A percentile compares a stretch with the other conserved stretches of the same genome.
Evolutionary conservation across 2,113 vertebrate genomes (phyloP).

Genomic region (Hemiprocne comata): DNA sequence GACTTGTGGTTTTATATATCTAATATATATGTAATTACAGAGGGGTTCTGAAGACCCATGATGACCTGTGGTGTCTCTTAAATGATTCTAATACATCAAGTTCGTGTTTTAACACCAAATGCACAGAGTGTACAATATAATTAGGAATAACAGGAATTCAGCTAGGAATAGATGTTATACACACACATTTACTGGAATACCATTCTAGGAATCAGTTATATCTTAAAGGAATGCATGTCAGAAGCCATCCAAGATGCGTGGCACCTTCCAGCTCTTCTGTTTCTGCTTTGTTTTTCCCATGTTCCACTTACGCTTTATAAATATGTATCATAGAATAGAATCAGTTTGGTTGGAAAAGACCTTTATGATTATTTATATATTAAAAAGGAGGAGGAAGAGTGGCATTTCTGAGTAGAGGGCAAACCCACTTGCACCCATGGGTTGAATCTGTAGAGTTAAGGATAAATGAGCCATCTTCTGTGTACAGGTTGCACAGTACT

Average conservation of each 20-base stretch:
- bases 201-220: not conserved
- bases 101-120: not conserved
- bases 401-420: not conserved
- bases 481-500: accelerated
- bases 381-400: accelerated
- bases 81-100: not conserved
- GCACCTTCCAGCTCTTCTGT: not conserved
- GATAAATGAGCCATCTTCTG: not conserved
- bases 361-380: too few relatives aligned
- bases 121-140: not conserved
- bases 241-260: not conserved
- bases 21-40: not conserved
- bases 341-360: too few relatives aligned
- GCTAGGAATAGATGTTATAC: not conserved
- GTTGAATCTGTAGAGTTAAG: not conserved
- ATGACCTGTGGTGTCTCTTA: not conserved
- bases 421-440: not conserved
- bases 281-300: not conserved
- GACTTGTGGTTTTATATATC: not conserved
- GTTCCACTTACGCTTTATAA: not conserved
- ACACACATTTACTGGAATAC: not conserved
- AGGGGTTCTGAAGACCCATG: not conserved
- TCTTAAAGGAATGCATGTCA: not conserved
- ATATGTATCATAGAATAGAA: too few relatives aligned
- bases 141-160: not conserved